phyloP scores from a whole-genome alignment of 2,113 vertebrate genomes.

The Poeciliopsis prolifica region DNA sequence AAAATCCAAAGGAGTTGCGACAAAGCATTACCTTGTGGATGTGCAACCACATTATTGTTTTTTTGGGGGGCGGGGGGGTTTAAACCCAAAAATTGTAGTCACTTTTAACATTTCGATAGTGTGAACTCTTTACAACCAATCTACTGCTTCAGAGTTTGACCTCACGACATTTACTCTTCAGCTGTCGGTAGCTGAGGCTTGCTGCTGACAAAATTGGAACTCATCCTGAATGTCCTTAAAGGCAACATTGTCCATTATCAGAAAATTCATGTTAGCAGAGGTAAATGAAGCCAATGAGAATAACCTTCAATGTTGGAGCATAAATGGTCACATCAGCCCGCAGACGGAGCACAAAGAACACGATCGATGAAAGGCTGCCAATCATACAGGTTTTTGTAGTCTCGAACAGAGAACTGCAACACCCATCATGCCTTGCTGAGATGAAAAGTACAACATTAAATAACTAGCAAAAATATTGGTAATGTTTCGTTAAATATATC shows the following conservation, averaged over 20 bases:
- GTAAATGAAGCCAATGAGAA: slow-evolving; percentile 23
- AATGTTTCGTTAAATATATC: slow-evolving; percentile 23
- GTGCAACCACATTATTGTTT: not conserved
- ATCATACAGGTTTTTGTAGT: slow-evolving; percentile 70
- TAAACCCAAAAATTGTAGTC: too few species aligned
- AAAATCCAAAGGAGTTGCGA: not conserved
- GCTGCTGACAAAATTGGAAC: slow-evolving; percentile 42
- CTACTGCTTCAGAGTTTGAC: slow-evolving; percentile 22
- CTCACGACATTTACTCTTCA: slow-evolving; percentile 19
- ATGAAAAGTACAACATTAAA: slow-evolving; percentile 30
- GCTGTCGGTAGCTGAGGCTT: slow-evolving; percentile 58
- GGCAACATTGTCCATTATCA: slow-evolving; percentile 50
- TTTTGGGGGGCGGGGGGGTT: too few species aligned
- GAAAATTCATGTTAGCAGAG: slow-evolving; percentile 36
- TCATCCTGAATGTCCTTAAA: slow-evolving; percentile 66
- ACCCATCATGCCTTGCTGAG: slow-evolving; percentile 73
- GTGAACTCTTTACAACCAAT: not conserved
- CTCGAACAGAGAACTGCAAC: slow-evolving; percentile 52
- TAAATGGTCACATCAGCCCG: slow-evolving; percentile 42
- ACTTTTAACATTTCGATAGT: not conserved
- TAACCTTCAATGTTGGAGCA: slow-evolving; percentile 26
- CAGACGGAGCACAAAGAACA: slow-evolving; percentile 33
- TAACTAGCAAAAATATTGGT: slow-evolving; percentile 18
- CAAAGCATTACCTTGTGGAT: not conserved
- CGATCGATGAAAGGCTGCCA: slow-evolving; percentile 55